Conservation (phyloP, 2,888 invertebrate genomes). For the Agonum fuliginosum region DNA sequence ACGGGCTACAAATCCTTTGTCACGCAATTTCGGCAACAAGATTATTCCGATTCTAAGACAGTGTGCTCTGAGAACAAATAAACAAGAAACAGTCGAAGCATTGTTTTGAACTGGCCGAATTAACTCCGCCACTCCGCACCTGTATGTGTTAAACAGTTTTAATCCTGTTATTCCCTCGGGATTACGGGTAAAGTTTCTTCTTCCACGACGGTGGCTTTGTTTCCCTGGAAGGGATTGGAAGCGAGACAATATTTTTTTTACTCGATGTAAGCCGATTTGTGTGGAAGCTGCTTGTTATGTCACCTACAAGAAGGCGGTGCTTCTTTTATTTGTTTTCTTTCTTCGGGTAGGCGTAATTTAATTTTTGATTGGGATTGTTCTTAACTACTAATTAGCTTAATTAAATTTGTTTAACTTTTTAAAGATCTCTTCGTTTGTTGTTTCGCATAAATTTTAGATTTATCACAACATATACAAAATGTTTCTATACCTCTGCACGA, state of each 20-base stretch:
- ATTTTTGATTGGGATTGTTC: background rate
- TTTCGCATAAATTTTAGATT: no score
- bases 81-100: conserved; percentile 27
- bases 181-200: conserved; percentile 38
- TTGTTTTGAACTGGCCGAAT: conserved; percentile 50
- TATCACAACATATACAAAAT: no score
- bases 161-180: conserved; percentile 48
- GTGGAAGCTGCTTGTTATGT: conserved; percentile 26
- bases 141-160: conserved; percentile 48
- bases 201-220: conserved; percentile 27
- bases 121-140: conserved; percentile 47
- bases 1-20: conserved; percentile 1
- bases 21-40: conserved; percentile 1
- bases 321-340: conserved; percentile 23
- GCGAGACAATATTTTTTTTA: conserved; percentile 32
- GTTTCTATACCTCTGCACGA: no score
- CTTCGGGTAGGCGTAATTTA: conserved; percentile 2
- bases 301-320: conserved; percentile 20
- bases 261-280: conserved; percentile 36
- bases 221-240: conserved; percentile 46
- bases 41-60: conserved; percentile 14
- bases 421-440: no score
- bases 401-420: no score
- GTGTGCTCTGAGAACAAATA: background rate
- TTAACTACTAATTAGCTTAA: background rate